Conservation (phyloP, 2,888 invertebrate species). For the Drosophila meridionalis region DNA sequence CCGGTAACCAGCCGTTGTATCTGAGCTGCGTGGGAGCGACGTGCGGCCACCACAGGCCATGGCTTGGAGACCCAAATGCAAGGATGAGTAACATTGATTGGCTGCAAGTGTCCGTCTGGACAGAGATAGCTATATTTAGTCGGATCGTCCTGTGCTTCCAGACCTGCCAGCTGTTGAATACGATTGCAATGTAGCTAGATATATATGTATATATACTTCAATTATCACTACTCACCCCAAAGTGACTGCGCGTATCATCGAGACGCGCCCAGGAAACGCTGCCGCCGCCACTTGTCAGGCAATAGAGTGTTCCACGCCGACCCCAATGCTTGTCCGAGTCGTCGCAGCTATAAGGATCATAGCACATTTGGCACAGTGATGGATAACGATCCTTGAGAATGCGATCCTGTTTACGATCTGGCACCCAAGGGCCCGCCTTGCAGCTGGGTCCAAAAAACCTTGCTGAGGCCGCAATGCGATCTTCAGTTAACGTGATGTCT, state of each 20-base stretch:
- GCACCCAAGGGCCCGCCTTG: conserved; percentile 94
- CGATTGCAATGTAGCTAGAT: neutral
- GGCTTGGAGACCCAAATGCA: conserved; percentile 93
- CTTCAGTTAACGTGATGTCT: conserved; percentile 89
- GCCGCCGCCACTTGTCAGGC: conserved; percentile 91
- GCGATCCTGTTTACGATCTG: conserved; percentile 88
- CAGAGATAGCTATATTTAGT: conserved; percentile 90
- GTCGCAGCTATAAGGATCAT: conserved; percentile 87
- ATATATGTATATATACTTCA: neutral
- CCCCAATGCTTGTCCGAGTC: conserved; percentile 93
- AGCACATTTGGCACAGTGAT: conserved; percentile 91
- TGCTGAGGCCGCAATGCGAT: conserved; percentile 90
- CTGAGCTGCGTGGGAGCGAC: conserved; percentile 85
- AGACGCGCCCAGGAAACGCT: conserved; percentile 93
- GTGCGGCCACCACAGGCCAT: conserved; percentile 91
- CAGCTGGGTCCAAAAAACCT: conserved; percentile 92
- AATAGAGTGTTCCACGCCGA: conserved; percentile 91
- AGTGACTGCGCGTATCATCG: conserved; percentile 89
- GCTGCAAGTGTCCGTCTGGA: conserved; percentile 89
- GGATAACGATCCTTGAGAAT: conserved; percentile 89
- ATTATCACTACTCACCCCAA: conserved; percentile 86
- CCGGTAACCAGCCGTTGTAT: conserved; percentile 86
- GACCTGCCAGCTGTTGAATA: conserved; percentile 81
- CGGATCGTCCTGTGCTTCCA: conserved; percentile 83
- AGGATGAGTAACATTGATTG: conserved; percentile 87